phyloP scores from a whole-genome alignment of 2,113 vertebrate genomes.

The Crotalus tigris region DNA sequence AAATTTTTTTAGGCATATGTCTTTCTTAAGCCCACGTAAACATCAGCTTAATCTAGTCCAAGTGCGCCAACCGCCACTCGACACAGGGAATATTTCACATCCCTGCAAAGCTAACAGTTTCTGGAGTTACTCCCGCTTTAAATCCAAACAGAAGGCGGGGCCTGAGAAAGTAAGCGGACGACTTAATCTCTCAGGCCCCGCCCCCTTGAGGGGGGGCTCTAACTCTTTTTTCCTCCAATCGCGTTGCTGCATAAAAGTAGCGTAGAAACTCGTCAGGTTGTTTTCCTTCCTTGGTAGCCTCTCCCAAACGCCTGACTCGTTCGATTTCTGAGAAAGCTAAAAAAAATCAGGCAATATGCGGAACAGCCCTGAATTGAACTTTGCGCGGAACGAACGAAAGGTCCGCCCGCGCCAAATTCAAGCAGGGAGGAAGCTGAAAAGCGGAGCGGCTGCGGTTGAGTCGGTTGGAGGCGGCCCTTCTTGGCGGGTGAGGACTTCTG shows the following conservation, averaged over 20 bases:
- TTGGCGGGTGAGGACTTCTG: neutral
- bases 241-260: neutral
- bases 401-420: conserved; percentile 1
- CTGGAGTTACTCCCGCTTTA: neutral
- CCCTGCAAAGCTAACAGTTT: neutral
- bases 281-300: neutral
- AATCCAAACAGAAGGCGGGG: neutral
- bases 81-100: neutral
- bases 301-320: neutral
- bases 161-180: neutral
- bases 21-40: no score
- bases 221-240: neutral
- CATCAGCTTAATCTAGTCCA: neutral
- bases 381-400: neutral
- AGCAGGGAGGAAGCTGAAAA: neutral
- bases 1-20: no score
- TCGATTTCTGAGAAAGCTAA: neutral
- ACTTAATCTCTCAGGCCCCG: neutral
- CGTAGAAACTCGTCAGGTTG: neutral
- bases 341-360: neutral
- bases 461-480: neutral
- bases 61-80: neutral
- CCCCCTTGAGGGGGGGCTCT: no score
- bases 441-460: neutral
- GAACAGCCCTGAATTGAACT: neutral